A percentile compares a stretch with the other conserved stretches of the same genome.
These are phyloP conservation scores for Gracilinanus agilis DNA, from an alignment of 2,113 vertebrate species.

Conservation along the genomic window DNA sequence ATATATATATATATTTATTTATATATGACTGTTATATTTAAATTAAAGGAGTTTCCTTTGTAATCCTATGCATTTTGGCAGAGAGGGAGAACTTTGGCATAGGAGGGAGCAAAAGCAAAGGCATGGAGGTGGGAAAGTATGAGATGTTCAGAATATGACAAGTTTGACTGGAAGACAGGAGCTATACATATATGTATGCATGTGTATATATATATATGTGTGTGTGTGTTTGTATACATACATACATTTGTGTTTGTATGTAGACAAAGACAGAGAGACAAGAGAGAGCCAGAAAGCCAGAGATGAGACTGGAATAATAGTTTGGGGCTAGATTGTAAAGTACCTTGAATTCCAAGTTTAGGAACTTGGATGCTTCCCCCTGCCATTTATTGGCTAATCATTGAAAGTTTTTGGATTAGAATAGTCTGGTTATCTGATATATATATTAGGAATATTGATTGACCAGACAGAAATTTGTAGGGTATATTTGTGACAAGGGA, in stretches of 20 bases:
- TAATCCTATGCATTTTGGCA: background rate
- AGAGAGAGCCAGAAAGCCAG: too few species aligned
- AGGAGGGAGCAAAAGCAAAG: background rate
- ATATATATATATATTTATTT: too few species aligned
- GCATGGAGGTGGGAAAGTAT: background rate
- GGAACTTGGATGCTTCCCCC: background rate
- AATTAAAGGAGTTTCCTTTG: background rate
- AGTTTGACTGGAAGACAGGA: background rate
- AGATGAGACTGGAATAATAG: background rate
- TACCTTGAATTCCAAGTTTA: background rate
- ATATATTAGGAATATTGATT: background rate
- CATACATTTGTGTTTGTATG: background rate
- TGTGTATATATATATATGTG: background rate
- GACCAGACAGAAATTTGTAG: background rate
- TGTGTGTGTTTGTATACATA: background rate
- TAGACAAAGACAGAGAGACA: background rate
- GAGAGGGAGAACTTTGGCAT: background rate
- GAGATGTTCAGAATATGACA: background rate
- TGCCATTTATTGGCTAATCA: background rate
- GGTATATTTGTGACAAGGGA: background rate
- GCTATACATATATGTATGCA: background rate
- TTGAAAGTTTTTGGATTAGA: background rate
- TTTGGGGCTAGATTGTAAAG: background rate
- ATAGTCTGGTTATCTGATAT: background rate
- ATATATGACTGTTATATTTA: too few species aligned